phyloP scores from a whole-genome alignment of 2,797 vertebrate genomes.

The Scolopax rusticola region DNA sequence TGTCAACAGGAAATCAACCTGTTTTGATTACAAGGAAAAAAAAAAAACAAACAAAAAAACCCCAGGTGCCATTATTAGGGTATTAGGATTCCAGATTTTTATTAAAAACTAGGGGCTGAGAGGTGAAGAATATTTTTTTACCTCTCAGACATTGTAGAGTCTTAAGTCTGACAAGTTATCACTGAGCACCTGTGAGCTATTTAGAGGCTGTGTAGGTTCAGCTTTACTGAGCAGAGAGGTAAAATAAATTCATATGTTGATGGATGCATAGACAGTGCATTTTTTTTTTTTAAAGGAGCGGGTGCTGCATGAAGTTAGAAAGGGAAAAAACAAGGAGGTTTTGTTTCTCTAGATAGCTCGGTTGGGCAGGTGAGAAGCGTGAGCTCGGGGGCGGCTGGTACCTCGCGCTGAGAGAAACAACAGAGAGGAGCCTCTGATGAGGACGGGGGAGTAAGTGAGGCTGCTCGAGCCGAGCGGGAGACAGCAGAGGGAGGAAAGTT shows the following conservation, averaged over 20 bases:
- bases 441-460: not conserved
- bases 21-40: not conserved
- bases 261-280: not conserved
- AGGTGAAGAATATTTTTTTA: not conserved
- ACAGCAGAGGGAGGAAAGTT: constrained; percentile 54
- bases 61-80: not conserved
- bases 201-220: not conserved
- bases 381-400: rapidly evolving
- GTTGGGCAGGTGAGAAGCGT: not conserved
- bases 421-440: not conserved
- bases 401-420: not conserved
- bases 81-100: not conserved
- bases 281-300: not conserved
- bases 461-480: not conserved
- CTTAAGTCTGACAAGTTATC: not conserved
- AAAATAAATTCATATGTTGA: not conserved
- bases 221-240: not conserved
- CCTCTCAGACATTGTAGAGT: not conserved
- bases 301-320: not conserved
- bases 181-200: not conserved
- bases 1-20: not conserved
- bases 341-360: not conserved
- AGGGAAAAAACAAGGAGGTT: not conserved
- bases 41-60: not conserved
- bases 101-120: not conserved